phyloP scores from a whole-genome alignment of 1,140 invertebrate species.

The Coptotermes formosanus region DNA sequence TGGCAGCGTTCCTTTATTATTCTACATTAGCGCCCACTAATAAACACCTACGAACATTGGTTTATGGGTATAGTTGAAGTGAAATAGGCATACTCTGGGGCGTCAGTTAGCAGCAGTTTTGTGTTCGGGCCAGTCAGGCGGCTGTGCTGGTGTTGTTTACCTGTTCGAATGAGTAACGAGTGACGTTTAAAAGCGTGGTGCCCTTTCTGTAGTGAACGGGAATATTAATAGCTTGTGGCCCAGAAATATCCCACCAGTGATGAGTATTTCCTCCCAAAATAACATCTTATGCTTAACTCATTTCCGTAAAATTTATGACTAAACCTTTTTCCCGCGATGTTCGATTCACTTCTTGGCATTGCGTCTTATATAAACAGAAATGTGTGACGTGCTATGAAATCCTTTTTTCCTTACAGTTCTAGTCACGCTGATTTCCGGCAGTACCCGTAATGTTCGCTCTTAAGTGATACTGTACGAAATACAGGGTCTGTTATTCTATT shows the following conservation, averaged over 20 bases:
- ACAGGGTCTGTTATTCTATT: too few relatives aligned
- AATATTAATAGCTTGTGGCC: constrained; percentile 3
- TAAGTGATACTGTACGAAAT: too few relatives aligned
- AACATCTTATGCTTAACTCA: background rate
- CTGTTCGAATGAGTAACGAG: background rate
- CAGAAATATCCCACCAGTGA: background rate
- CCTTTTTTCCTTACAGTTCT: too few relatives aligned
- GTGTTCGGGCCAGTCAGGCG: background rate
- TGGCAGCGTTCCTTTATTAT: too few relatives aligned
- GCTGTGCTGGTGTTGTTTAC: background rate
- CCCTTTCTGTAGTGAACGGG: background rate
- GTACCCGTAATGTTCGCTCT: too few relatives aligned
- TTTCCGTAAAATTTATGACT: constrained; percentile 4
- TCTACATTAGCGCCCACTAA: too few relatives aligned
- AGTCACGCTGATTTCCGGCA: too few relatives aligned
- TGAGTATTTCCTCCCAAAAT: background rate
- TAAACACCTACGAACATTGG: too few relatives aligned
- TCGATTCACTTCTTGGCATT: background rate
- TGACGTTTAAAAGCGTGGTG: background rate
- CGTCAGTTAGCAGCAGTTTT: too few relatives aligned
- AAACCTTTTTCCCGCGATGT: background rate
- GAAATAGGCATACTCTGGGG: too few relatives aligned
- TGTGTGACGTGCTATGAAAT: too few relatives aligned
- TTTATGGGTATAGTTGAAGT: too few relatives aligned
- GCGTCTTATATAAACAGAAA: background rate